Base-by-base conservation (phyloP, 2,888 invertebrate species). In the Isoperla grammatica region DNA sequence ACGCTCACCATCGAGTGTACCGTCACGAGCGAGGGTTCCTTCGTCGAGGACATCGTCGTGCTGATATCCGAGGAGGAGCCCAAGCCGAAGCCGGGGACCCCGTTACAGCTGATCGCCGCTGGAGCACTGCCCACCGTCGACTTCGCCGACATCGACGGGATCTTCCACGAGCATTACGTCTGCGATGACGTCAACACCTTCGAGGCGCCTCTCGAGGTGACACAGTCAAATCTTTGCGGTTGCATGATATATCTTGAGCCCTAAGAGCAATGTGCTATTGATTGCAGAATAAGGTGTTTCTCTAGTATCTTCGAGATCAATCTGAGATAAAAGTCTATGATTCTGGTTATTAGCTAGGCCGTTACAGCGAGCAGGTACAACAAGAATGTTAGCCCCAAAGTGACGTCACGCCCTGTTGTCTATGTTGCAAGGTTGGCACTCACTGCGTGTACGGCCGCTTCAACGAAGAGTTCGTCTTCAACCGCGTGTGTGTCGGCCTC, bases 161-260 rank as follows among this genome's bases (percentile, higher is more conserved):
- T 85, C 1, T 85, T 85, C 68, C 76, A 77, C 61, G 81, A 83
- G 69, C 81, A 81, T 67, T 75, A 80, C 17, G 75, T 84, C 60
- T 78, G 82, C 1, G 77, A 82, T 67, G 74, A 72, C 58, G 67
- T 80, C 49, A 68, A 74, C 0, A 80, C 82, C 61, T 80, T 81
- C 64, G 73, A 76, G 67, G 74, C 76, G 42, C 77, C 76, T 1
- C 78, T 78, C 56, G 69, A 75, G 68, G 76, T 76, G 65, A 59
- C n/a, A n/a, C n/a, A n/a, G n/a, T n/a, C n/a, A n/a, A n/a, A n/a
- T n/a, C n/a, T n/a, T n/a, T n/a, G n/a, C n/a, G n/a, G n/a, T n/a
- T n/a, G n/a, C n/a, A n/a, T n/a, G n/a, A n/a, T n/a, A n/a, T n/a
- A n/a, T n/a, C n/a, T n/a, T n/a, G n/a, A n/a, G n/a, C n/a, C n/a